Evolutionary conservation across 1,140 invertebrate genomes (phyloP).

Genomic region (Vanessa tameamea): DNA sequence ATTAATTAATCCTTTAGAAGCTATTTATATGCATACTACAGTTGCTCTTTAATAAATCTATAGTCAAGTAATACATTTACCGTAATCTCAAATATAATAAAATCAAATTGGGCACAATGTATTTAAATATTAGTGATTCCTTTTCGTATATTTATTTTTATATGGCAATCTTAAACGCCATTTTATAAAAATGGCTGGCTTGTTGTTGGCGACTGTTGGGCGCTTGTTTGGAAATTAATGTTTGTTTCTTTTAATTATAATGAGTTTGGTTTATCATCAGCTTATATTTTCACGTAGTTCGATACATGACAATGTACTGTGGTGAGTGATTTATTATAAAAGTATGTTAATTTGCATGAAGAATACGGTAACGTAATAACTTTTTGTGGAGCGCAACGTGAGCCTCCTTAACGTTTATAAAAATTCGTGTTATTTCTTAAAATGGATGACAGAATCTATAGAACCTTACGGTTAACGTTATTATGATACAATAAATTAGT

Average conservation of each 20-base stretch:
- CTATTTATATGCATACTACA: too few relatives aligned
- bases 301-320: conserved; percentile 49
- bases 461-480: background rate
- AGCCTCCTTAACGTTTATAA: conserved; percentile 48
- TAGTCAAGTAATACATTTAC: too few relatives aligned
- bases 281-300: conserved; percentile 45
- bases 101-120: too few relatives aligned
- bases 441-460: conserved; percentile 2
- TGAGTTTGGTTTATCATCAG: conserved; percentile 51
- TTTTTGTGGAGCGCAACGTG: conserved; percentile 63
- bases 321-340: conserved; percentile 52
- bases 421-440: conserved; percentile 38
- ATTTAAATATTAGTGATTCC: background rate
- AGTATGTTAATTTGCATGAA: conserved; percentile 19
- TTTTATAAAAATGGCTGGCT: conserved; percentile 75
- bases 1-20: too few relatives aligned
- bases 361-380: conserved; percentile 59
- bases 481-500: background rate
- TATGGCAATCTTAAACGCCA: conserved; percentile 55
- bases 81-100: too few relatives aligned
- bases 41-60: too few relatives aligned
- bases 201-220: conserved; percentile 78
- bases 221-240: conserved; percentile 74
- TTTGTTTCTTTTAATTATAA: conserved; percentile 68
- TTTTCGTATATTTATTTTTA: conserved; percentile 25